phyloP scores from a whole-genome alignment of 2,888 invertebrate genomes.

The Idaea biselata region DNA sequence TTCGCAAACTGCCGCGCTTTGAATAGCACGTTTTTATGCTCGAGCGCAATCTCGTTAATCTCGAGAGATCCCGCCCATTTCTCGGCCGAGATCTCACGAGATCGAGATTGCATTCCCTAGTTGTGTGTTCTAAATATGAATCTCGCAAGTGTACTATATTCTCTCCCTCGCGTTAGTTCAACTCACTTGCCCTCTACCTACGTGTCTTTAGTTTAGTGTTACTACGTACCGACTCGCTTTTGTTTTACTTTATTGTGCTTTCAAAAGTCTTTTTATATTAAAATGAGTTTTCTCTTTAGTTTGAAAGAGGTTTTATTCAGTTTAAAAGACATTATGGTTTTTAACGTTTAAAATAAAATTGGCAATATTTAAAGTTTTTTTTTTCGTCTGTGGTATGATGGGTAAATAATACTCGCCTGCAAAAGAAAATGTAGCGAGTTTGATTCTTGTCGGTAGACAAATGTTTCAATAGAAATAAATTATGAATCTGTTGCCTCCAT shows the following conservation, averaged over 20 bases:
- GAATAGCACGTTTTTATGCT: no score
- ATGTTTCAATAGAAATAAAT: no score
- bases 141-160: background rate
- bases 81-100: no score
- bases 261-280: background rate
- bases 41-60: no score
- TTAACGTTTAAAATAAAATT: background rate
- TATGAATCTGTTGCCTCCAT: no score
- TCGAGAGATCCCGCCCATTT: no score
- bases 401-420: no score
- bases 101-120: no score
- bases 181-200: constrained; percentile 1
- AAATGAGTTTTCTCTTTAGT: background rate
- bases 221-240: background rate
- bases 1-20: no score
- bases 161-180: background rate
- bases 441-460: no score
- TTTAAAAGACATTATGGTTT: background rate
- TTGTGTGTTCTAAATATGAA: background rate
- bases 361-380: background rate
- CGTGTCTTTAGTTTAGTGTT: background rate
- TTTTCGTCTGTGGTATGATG: background rate
- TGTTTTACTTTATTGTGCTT: background rate
- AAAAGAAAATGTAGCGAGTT: no score
- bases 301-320: background rate